Conservation (phyloP, 2,797 vertebrate genomes). For the Ciconia nigra region DNA sequence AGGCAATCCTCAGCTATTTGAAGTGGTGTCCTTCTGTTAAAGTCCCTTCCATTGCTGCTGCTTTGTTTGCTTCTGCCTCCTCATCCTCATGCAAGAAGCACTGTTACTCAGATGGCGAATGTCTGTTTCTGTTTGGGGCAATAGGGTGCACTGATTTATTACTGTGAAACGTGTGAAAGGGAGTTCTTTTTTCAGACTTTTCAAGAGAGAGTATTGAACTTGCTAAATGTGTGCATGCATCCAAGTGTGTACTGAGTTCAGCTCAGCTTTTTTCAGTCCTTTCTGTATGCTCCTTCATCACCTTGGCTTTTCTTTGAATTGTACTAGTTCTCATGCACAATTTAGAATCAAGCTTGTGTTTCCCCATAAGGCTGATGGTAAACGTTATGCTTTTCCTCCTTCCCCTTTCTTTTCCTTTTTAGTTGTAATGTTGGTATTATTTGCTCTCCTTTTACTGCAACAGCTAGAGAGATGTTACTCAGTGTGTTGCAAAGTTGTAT, state of each 20-base stretch:
- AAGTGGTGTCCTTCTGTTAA: not conserved
- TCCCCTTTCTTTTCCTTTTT: not conserved
- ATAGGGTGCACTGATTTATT: not conserved
- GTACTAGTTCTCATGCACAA: not conserved
- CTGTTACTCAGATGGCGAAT: not conserved
- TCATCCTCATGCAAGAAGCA: not conserved
- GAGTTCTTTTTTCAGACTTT: constrained; percentile 2
- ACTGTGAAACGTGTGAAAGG: not conserved
- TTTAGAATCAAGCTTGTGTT: not conserved
- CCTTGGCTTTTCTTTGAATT: not conserved
- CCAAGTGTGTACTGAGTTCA: not conserved
- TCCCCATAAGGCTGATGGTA: not conserved
- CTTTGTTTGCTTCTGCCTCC: not conserved
- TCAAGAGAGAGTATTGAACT: not conserved
- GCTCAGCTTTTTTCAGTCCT: not conserved
- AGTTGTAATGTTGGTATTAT: not conserved
- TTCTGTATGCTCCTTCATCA: not conserved
- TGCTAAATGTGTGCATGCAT: not conserved
- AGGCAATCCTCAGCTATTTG: not conserved
- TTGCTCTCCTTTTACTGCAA: not conserved
- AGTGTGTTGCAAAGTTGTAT: accelerated
- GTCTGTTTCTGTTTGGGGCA: not conserved
- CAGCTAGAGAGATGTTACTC: not conserved
- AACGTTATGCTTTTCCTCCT: not conserved
- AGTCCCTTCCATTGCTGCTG: not conserved